Evolutionary conservation across 2,888 invertebrate species (phyloP), one percentile per base, ranked within the genome.

Genomic region (Sphaeridia pumilis): DNA sequence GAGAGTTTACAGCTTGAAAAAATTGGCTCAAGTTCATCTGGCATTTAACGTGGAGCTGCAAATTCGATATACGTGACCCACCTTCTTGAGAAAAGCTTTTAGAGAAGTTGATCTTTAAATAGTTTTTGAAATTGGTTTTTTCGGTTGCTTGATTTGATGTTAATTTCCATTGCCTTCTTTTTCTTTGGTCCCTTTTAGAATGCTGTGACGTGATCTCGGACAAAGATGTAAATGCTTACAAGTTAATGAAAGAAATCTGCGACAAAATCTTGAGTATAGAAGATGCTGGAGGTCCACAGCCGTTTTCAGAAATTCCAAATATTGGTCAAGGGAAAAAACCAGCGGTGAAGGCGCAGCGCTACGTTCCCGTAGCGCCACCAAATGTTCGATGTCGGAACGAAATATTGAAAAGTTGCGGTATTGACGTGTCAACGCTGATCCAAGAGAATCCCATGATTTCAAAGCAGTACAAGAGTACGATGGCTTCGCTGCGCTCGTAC

Each of bases 161-260:
- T n/a, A n/a, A n/a, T n/a, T n/a, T n/a, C n/a, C n/a, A n/a, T n/a
- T n/a, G n/a, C n/a, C n/a, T n/a, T n/a, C n/a, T n/a, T n/a, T n/a
- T n/a, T n/a, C n/a, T n/a, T n/a, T n/a, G n/a, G n/a, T n/a, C n/a
- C n/a, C 12, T 38, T 35, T 25, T 34, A 55, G 50, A 74, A 83
- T 86, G 85, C 77, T 85, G 85, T 69, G 83, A 85, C 70, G 82
- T 86, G 48, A 78, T 85, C 68, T 83, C 82, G 65, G 83, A 81
- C 68, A 77, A 75, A 25, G 84, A 86, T 68, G 75, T 84, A 58
- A 79, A 80, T 48, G 77, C 82, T 10, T 75, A 83, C 64, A 81
- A 82, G 69, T 76, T 86, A 58, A 76, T 85, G 71, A 79, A 79
- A 52, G 83, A 84, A 70, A 76, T 86, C 60, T 86, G 86, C 74